Evolutionary conservation across 2,888 invertebrate species (phyloP), one percentile per base, ranked within the genome.

Genomic region (Diadegma fenestrale): DNA sequence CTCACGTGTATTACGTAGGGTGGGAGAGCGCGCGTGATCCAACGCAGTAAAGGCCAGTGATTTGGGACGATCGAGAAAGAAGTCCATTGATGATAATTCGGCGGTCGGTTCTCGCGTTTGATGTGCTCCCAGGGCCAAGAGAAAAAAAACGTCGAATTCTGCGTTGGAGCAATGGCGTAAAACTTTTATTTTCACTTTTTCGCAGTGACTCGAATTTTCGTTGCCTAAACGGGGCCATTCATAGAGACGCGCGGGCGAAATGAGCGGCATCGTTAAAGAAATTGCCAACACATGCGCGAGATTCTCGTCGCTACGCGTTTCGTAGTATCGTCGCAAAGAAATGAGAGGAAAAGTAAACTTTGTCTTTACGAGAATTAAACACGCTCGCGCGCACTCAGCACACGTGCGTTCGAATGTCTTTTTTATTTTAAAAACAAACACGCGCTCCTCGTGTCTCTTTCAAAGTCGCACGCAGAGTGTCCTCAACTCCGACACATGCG

Each of bases 51-150:
- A 68, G 33, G 66, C 43, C 43, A 71, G 37, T 19, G 45, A 85
- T 61, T 78, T 85, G 54, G 43, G 51, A 64, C 78, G 66, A 69
- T 78, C 68, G 73, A 82, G 80, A 87, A 82, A 80, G 83, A 82
- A 82, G 64, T 76, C 78, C 84, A 86, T 88, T 88, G 86, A 88
- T 86, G 84, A 84, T 72, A 71, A 88, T 88, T 87, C 79, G 86
- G 84, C 45, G 83, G 77, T 80, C 81, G 83, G 71, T 30, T 45
- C n/a, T 58, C 41, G 48, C 80, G 69, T 85, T 84, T 84, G 73
- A 81, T 78, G 78, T 77, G 2, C 43, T 12, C n/a, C n/a, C 72
- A 22, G 33, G 37, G 43, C 37, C 58, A 68, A 26, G 54, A 41
- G 37, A 4, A 14, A 37, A 12, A 72, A 37, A 48, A 19, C 4